Evolutionary conservation across 2,797 vertebrate genomes (phyloP).

Genomic region (Sebastes hubbsi): DNA sequence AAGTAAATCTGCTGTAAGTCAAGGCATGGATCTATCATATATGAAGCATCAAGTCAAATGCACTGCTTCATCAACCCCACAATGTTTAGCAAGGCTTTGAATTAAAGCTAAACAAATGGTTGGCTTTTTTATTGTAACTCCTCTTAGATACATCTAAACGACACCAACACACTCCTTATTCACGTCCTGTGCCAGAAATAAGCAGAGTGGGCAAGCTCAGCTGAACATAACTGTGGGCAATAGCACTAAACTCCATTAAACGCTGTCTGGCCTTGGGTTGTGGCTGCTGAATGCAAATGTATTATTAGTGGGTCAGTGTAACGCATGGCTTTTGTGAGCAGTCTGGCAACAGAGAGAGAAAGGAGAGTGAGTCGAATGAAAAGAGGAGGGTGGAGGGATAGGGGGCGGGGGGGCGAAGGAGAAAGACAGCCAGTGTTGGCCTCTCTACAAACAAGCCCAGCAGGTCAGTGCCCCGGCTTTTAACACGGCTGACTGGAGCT

Average conservation of each 20-base stretch:
- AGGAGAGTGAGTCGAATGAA: constrained; percentile 41
- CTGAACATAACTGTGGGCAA: constrained; percentile 25
- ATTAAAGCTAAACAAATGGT: background rate
- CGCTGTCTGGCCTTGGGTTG: constrained; percentile 17
- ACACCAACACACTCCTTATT: constrained; percentile 2
- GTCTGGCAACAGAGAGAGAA: constrained; percentile 37
- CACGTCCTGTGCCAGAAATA: background rate
- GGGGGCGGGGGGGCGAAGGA: constrained; percentile 12
- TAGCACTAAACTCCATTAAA: constrained; percentile 33
- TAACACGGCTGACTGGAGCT: constrained; percentile 53
- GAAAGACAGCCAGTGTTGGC: constrained; percentile 42
- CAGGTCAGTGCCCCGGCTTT: constrained; percentile 62
- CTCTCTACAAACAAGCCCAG: constrained; percentile 53
- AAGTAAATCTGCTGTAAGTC: background rate
- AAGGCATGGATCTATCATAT: background rate
- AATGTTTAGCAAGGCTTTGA: background rate
- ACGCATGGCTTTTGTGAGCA: constrained; percentile 51
- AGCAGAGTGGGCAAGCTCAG: constrained; percentile 5
- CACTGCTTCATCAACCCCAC: background rate
- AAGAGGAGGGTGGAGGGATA: constrained; percentile 32
- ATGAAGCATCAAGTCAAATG: background rate
- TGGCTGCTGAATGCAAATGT: constrained; percentile 60
- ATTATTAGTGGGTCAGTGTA: constrained; percentile 61
- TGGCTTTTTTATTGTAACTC: background rate
- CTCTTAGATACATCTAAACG: background rate